Percentiles rank a stretch among this genome's conserved stretches.
Evolutionary conservation across 2,113 vertebrate genomes (phyloP).

Genomic region (Hydrochoerus hydrochaeris): DNA sequence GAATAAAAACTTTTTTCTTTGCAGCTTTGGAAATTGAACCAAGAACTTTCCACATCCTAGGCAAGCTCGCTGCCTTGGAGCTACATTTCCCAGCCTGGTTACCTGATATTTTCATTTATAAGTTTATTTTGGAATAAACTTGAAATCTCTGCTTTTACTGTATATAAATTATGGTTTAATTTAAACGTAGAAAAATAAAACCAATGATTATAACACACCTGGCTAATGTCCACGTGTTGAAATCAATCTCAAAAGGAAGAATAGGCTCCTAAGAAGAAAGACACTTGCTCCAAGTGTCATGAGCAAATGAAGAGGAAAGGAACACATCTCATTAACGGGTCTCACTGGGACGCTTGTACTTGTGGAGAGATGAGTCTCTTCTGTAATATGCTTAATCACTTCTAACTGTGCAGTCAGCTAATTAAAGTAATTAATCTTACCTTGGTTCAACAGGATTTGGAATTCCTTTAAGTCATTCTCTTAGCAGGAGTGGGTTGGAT

Average conservation of each 20-base stretch:
- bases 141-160: not conserved
- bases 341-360: not conserved
- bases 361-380: not conserved
- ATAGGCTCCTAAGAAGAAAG: not conserved
- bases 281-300: not conserved
- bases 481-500: not conserved
- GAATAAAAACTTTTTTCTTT: not conserved
- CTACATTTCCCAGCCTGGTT: not conserved
- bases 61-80: not conserved
- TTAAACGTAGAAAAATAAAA: conserved; percentile 37
- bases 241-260: not conserved
- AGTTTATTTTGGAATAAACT: not conserved
- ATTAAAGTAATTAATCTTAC: conserved; percentile 60
- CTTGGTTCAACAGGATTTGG: not conserved
- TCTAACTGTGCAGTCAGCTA: conserved; percentile 58
- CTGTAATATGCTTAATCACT: conserved; percentile 33
- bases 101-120: conserved; percentile 17
- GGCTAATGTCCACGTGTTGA: not conserved
- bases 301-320: not conserved
- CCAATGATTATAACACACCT: not conserved
- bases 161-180: not conserved
- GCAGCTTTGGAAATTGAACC: not conserved
- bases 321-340: not conserved
- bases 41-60: not conserved
- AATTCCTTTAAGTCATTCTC: conserved; percentile 35